Percentiles rank a stretch among this genome's conserved stretches.
These are phyloP conservation scores for Pangasianodon hypophthalmus DNA, from an alignment of 2,113 vertebrate species.

Conservation along the genomic window DNA sequence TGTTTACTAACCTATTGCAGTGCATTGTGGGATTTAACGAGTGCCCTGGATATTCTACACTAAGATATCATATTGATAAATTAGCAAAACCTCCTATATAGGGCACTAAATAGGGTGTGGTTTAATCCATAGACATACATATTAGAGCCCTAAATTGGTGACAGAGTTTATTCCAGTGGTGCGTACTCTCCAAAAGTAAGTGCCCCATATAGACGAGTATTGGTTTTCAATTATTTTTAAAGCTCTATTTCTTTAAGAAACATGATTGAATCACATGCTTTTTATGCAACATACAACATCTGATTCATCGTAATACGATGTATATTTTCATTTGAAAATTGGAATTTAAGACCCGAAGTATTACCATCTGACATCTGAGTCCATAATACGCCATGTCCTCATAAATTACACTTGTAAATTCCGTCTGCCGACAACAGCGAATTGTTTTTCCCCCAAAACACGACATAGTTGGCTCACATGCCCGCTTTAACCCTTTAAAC, in stretches of 20 bases:
- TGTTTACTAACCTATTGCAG: no score
- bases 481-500: not conserved
- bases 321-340: not conserved
- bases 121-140: not conserved
- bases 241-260: not conserved
- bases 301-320: not conserved
- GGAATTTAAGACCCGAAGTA: not conserved
- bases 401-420: slow-evolving; percentile 25
- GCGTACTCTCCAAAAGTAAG: not conserved
- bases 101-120: not conserved
- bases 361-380: slow-evolving; percentile 7
- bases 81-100: not conserved
- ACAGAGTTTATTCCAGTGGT: not conserved
- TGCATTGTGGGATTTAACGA: not conserved
- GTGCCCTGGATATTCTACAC: not conserved
- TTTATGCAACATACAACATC: not conserved
- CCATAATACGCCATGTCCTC: not conserved
- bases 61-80: not conserved
- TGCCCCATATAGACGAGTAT: not conserved
- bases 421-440: not conserved
- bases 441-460: slow-evolving; percentile 1
- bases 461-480: not conserved
- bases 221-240: not conserved
- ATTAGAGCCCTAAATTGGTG: not conserved
- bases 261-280: not conserved